These are phyloP conservation scores for Drosophila takahashii DNA, from an alignment of 1,140 invertebrate genomes.

Conservation along the genomic window DNA sequence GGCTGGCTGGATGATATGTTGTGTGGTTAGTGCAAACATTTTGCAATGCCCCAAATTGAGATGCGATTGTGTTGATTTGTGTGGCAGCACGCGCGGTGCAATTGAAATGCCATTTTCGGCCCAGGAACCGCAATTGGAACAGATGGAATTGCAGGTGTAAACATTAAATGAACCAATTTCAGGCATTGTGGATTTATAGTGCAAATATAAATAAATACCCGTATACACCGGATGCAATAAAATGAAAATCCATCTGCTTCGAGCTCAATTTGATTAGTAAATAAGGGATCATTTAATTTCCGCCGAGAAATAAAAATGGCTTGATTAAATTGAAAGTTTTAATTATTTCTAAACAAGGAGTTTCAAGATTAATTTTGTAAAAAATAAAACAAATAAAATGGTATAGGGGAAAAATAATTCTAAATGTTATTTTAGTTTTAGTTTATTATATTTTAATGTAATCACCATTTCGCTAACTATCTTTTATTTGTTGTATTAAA, in stretches of 20 bases:
- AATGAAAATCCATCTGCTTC: background rate
- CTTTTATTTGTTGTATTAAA: no score
- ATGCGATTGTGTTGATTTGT: constrained; percentile 15
- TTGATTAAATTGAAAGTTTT: no score
- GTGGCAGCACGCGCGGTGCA: constrained; percentile 8
- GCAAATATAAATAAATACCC: background rate
- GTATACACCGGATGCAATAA: background rate
- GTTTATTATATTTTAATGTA: no score
- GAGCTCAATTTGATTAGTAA: constrained; percentile 1
- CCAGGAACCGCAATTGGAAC: constrained; percentile 7
- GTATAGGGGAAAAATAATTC: no score
- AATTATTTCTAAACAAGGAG: no score
- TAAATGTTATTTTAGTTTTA: no score
- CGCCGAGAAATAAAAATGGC: no score
- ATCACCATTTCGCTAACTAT: no score
- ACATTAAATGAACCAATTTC: background rate
- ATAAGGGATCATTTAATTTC: background rate
- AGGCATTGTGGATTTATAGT: background rate
- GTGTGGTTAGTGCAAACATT: constrained; percentile 14
- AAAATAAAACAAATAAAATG: no score
- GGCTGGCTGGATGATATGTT: background rate
- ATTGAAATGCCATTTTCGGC: constrained; percentile 7
- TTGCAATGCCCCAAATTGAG: constrained; percentile 10
- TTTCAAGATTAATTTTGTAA: no score
- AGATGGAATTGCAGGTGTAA: background rate